Base-by-base conservation (phyloP, 92 coral and sea anemone species). In the Muricea muricata region DNA sequence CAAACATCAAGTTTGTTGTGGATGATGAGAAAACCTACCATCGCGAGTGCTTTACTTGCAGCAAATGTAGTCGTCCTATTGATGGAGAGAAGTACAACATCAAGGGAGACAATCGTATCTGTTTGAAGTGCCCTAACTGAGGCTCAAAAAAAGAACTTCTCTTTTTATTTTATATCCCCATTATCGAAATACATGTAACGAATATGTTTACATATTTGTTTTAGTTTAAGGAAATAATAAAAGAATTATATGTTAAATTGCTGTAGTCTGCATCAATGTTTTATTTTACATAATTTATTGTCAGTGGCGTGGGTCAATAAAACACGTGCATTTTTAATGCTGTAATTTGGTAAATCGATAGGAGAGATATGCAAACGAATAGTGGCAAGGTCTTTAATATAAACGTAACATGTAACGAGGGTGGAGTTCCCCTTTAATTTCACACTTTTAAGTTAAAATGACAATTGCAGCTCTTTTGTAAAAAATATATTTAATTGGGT, bases 1-100 rank as follows among this genome's bases (percentile, higher is more conserved):
- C 97, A 33, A 95, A 92, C 75, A 93, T 94, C 91, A 95, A 95
- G 91, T 95, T 95, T 85, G 98, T 95, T 42, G 96, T 97, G 60
- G 92, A 95, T 57, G 95, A 91, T 56, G 98, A 95, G 73, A 88
- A 92, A 74, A 88, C 87, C 84, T 92, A 82, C 86, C 97, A 93
- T 86, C 94, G 97, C 20, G 98, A 95, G 82, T 95, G 98, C 86
- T 95, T 95, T 90, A 90, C 92, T n/a, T 95, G 98, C 74, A 75
- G 90, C 48, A 93, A 90, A 78, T 95, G 98, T 57, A 73, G 75
- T 37, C 84, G 88, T 32, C 89, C 94, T 0, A 73, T 95, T 65
- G 98, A 97, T 30, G 98, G 98, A 21, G 98, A 95, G 86, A 95
- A 93, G 39, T 95, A 91, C 93, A 87, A 93, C 58, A 82, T 91